phyloP scores from a whole-genome alignment of 2,797 vertebrate species.

The Cuculus canorus region DNA sequence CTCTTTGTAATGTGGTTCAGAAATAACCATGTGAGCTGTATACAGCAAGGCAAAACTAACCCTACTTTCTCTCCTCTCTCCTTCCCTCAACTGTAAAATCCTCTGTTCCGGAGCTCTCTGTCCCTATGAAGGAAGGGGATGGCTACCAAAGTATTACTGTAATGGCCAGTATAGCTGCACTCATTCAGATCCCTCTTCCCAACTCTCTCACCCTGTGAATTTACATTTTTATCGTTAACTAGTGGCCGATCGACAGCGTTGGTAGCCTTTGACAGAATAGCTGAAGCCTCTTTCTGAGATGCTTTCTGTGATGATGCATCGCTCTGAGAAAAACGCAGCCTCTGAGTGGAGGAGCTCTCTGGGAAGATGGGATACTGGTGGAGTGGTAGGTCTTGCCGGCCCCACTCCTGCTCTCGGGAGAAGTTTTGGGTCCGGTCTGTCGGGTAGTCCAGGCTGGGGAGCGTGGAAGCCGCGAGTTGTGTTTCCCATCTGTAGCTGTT shows the following conservation, averaged over 20 bases:
- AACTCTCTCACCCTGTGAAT: conserved; percentile 40
- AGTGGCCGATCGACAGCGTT: conserved; percentile 34
- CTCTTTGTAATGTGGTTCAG: conserved; percentile 27
- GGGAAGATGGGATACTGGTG: conserved; percentile 29
- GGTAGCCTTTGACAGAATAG: conserved; percentile 52
- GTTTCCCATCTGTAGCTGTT: background rate
- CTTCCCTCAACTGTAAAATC: conserved; percentile 23
- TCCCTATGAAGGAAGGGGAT: conserved; percentile 77
- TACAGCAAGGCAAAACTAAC: conserved; percentile 40
- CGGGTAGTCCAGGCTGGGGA: conserved; percentile 3
- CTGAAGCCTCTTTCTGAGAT: conserved; percentile 58
- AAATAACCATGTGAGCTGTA: conserved; percentile 41
- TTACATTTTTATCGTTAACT: conserved; percentile 2
- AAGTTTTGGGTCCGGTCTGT: conserved; percentile 8
- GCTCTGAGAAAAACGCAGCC: conserved; percentile 10
- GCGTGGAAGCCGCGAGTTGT: background rate
- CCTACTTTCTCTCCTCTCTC: background rate
- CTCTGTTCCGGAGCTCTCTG: conserved; percentile 41
- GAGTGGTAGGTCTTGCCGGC: background rate
- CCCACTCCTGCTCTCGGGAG: conserved; percentile 18
- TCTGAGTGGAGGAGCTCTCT: conserved; percentile 19
- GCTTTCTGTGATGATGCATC: conserved; percentile 59
- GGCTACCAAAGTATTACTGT: conserved; percentile 71
- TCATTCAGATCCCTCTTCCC: conserved; percentile 38
- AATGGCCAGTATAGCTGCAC: conserved; percentile 70